Evolutionary conservation across 2,113 vertebrate genomes (phyloP).

Genomic region (Natator depressus): DNA sequence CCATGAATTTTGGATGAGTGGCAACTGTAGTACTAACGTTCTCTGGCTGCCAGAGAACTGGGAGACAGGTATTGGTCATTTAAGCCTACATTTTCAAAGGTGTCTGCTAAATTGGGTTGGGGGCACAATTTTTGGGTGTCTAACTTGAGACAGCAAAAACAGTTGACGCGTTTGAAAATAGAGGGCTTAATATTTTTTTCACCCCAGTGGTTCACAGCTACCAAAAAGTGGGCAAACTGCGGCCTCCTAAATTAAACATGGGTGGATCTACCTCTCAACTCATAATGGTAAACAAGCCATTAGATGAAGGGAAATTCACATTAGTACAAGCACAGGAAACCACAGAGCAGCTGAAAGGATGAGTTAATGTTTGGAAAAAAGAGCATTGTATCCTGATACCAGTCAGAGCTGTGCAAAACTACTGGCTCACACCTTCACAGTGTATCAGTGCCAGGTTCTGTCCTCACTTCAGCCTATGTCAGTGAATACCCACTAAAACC

Average conservation of each 20-base stretch:
- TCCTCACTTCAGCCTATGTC: background rate
- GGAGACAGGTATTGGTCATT: background rate
- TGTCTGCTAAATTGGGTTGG: fast-evolving
- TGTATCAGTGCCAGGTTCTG: background rate
- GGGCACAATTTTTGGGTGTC: background rate
- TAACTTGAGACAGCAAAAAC: constrained; percentile 1
- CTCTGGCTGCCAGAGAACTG: background rate
- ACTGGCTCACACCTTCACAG: background rate
- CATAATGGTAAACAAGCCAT: background rate
- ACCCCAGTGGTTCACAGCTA: background rate
- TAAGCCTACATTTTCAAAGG: background rate
- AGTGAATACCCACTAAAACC: background rate
- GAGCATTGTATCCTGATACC: background rate
- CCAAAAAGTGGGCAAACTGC: background rate
- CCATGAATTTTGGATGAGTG: fast-evolving
- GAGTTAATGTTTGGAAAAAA: constrained; percentile 49
- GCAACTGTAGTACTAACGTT: background rate
- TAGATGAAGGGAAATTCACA: constrained; percentile 29
- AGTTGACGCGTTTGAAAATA: background rate
- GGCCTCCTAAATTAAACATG: background rate
- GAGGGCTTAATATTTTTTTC: background rate
- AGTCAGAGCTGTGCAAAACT: constrained; percentile 32
- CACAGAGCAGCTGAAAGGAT: constrained; percentile 31
- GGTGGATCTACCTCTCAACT: background rate
- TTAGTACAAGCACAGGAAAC: constrained; percentile 52